phyloP scores from a whole-genome alignment of 2,888 invertebrate species.

The Sinotaia quadrata region DNA sequence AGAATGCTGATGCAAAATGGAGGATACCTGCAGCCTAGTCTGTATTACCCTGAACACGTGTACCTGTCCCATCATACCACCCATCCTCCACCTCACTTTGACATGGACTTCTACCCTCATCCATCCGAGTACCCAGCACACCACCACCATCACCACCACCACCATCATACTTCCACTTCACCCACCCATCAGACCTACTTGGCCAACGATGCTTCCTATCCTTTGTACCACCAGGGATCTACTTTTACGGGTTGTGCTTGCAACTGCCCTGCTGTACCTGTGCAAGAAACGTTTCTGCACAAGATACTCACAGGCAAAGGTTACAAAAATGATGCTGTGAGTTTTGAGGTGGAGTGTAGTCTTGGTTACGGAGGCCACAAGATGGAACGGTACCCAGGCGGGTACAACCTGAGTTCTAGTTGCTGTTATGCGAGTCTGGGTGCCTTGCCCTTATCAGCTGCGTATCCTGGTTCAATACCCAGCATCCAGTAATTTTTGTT shows the following conservation, averaged over 20 bases:
- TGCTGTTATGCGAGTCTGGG: conserved; percentile 15
- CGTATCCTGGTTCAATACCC: conserved; percentile 20
- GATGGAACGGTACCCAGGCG: neutral
- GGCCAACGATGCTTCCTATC: neutral
- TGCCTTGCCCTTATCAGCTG: conserved; percentile 10
- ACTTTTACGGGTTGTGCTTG: conserved; percentile 36
- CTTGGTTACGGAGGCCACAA: neutral
- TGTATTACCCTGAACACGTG: conserved; percentile 33
- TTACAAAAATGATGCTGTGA: conserved; percentile 51
- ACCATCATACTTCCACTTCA: neutral
- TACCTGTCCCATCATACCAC: conserved; percentile 23
- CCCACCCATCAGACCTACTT: neutral
- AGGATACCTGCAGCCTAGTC: conserved; percentile 24
- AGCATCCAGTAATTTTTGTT: neutral
- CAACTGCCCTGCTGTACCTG: conserved; percentile 43
- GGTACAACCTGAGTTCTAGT: conserved; percentile 7
- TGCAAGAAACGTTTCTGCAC: conserved; percentile 58
- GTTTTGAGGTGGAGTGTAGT: neutral
- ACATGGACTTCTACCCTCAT: conserved; percentile 21
- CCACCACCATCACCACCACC: neutral
- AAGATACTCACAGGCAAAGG: conserved; percentile 63
- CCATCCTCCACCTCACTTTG: conserved; percentile 18
- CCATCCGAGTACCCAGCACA: neutral
- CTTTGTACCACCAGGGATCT: neutral
- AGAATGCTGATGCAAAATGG: conserved; percentile 33